phyloP scores from a whole-genome alignment of 2,797 vertebrate genomes.

The Acrossocheilus fasciatus region DNA sequence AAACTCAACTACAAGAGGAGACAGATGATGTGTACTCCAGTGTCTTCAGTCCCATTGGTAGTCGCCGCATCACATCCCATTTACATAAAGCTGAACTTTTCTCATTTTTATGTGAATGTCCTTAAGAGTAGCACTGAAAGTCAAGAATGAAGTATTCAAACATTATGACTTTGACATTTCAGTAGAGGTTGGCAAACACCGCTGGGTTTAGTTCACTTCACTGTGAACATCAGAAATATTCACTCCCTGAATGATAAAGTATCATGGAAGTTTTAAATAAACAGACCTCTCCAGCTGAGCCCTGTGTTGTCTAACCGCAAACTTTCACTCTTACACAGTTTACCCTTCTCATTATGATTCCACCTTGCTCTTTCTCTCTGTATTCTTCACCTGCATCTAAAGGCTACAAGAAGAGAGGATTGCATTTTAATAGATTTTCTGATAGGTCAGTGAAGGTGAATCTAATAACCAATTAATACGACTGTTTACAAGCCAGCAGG shows the following conservation, averaged over 20 bases:
- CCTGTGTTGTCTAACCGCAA: not conserved
- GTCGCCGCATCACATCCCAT: not conserved
- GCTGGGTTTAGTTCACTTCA: not conserved
- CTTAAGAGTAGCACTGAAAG: conserved; percentile 9
- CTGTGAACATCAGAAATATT: conserved; percentile 26
- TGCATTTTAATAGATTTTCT: conserved; percentile 77
- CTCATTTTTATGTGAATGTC: not conserved
- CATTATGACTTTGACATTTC: conserved; percentile 27
- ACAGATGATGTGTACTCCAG: not conserved
- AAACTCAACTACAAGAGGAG: not conserved
- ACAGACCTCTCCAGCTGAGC: not conserved
- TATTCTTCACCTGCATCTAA: conserved; percentile 33
- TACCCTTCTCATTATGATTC: conserved; percentile 4
- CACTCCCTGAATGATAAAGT: conserved; percentile 62
- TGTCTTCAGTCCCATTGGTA: not conserved
- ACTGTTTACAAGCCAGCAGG: conserved; percentile 73
- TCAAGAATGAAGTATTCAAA: conserved; percentile 2
- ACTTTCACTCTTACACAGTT: not conserved
- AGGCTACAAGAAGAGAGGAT: conserved; percentile 70
- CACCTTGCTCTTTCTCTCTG: conserved; percentile 8
- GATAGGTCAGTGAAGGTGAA: conserved; percentile 66
- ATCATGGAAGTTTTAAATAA: conserved; percentile 41
- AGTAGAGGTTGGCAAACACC: conserved; percentile 13
- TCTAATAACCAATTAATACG: conserved; percentile 79
- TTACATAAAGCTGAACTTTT: conserved; percentile 16